Conservation (phyloP, 2,888 invertebrate genomes). For the Cabera pusaria region DNA sequence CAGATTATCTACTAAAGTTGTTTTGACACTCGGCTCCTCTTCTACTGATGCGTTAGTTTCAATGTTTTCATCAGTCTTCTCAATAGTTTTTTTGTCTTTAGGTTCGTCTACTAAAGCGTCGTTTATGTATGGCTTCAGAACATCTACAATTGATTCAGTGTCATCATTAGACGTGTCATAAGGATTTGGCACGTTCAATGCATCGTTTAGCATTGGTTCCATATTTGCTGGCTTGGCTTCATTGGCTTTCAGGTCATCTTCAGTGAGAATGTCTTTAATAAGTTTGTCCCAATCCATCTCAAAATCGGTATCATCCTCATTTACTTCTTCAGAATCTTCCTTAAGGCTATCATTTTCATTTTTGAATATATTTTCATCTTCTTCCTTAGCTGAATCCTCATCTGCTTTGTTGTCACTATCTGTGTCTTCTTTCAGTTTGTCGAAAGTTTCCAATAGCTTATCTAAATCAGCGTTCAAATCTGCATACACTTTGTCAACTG, state of each 20-base stretch:
- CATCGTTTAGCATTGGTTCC: slow-evolving; percentile 17
- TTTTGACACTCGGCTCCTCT: slow-evolving; percentile 3
- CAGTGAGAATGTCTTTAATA: slow-evolving; percentile 20
- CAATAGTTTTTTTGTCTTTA: slow-evolving; percentile 22
- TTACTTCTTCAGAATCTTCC: slow-evolving; percentile 22
- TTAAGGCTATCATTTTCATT: slow-evolving; percentile 6
- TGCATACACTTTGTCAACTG: slow-evolving; percentile 44
- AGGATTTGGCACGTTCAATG: slow-evolving; percentile 26
- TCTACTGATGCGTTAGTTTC: slow-evolving; percentile 21
- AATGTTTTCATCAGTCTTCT: slow-evolving; percentile 14
- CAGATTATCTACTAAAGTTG: slow-evolving; percentile 37
- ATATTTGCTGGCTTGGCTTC: slow-evolving; percentile 17
- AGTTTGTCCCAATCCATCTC: slow-evolving; percentile 38
- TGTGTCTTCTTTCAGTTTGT: slow-evolving; percentile 44
- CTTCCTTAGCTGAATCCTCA: slow-evolving; percentile 23
- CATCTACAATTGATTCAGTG: slow-evolving; percentile 13
- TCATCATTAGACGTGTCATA: slow-evolving; percentile 24
- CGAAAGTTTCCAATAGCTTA: slow-evolving; percentile 50
- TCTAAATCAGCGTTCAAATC: slow-evolving; percentile 58
- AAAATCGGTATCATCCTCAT: slow-evolving; percentile 24
- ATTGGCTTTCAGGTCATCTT: slow-evolving; percentile 20
- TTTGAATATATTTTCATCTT: slow-evolving; percentile 26
- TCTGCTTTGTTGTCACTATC: slow-evolving; percentile 25
- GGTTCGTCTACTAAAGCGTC: slow-evolving; percentile 46
- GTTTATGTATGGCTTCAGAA: slow-evolving; percentile 39